Conservation (phyloP, 2,888 invertebrate species). For the Chrysolina haemoptera region DNA sequence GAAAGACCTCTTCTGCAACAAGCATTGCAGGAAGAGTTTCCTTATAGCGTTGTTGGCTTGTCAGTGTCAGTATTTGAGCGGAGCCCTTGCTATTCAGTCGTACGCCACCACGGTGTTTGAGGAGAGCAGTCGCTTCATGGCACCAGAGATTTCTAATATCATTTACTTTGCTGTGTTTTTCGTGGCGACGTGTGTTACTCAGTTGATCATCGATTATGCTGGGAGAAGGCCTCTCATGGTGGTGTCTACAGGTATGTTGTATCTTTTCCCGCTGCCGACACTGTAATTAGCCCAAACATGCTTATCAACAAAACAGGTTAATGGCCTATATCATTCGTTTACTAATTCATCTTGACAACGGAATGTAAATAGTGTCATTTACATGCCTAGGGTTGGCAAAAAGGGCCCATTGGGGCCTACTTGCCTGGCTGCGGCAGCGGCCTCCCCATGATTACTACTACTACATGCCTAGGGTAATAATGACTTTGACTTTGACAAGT, state of each 20-base stretch:
- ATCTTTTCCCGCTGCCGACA: constrained; percentile 52
- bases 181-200: constrained; percentile 48
- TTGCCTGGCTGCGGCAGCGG: no score
- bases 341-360: no score
- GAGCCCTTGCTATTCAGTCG: constrained; percentile 67
- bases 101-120: constrained; percentile 65
- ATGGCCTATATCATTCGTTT: no score
- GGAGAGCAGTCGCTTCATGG: constrained; percentile 60
- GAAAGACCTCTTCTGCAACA: constrained; percentile 64
- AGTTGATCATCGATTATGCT: constrained; percentile 74
- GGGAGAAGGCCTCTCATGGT: constrained; percentile 77
- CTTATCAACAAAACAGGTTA: no score
- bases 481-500: no score
- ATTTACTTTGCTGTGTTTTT: constrained; percentile 35
- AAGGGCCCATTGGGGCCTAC: no score
- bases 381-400: no score
- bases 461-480: no score
- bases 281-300: no score
- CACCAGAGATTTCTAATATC: constrained; percentile 64
- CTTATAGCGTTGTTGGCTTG: constrained; percentile 67
- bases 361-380: no score
- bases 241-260: constrained; percentile 67
- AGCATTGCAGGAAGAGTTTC: constrained; percentile 59
- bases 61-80: constrained; percentile 69
- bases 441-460: no score